Evolutionary conservation across 2,797 vertebrate species (phyloP), one percentile per base, ranked within the genome.

Genomic region (Calcarius lapponicus): DNA sequence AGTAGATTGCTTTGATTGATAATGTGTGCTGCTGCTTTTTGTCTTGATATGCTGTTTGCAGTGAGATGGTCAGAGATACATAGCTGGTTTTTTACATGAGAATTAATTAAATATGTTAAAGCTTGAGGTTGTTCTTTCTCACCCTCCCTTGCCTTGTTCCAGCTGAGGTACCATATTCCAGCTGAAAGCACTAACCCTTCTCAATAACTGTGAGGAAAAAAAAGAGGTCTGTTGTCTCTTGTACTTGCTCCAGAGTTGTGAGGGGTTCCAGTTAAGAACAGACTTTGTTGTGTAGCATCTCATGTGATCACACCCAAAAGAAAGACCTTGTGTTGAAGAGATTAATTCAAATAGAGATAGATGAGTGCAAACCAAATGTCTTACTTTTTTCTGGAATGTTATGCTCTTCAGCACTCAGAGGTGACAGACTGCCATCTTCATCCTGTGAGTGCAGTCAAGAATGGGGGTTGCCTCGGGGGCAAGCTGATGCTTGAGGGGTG

Each of bases 381-480:
- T 54, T 38, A 8, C 2, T 47, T 43, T 60, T 38, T 75, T 36
- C 16, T 54, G 51, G 20, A n/a, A 26, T 0, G 0, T 58, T 61
- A 7, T 47, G n/a, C 51, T 74, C 9, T 12, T 65, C 26, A 17
- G 9, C 18, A 14, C 29, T 79, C 4, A 2, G 54, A 64, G 18
- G 20, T 20, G 29, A 19, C 21, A 45, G 48, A 20, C 4, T 54
- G 21, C 31, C 4, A 4, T 57, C 21, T 45, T 69, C 5, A 7
- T 79, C n/a, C 60, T 25, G 21, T 54, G 20, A 51, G 36, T 14
- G 31, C 26, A 84, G 36, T 56, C 31, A 40, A 42, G 58, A 69
- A 57, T 10, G 32, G n/a, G 10, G 8, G 19, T 90, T 0, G 1
- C 13, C 69, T 86, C 1, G 0, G 17, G 48, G 34, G 17, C 4